These are phyloP conservation scores for Amphipyra berbera DNA, from an alignment of 2,888 invertebrate species.

Conservation along the genomic window DNA sequence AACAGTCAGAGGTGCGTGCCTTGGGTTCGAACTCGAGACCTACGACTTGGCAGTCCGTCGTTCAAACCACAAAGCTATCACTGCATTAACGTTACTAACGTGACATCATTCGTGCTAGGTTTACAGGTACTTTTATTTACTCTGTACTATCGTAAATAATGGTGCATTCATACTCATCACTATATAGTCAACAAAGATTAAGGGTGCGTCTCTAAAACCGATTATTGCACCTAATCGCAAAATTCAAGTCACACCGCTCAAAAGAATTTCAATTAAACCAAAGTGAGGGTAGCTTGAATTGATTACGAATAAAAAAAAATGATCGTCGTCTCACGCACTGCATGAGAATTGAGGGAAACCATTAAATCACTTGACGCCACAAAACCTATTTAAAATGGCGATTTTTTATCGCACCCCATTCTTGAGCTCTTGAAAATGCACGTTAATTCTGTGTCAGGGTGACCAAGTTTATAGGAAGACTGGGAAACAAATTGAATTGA, in stretches of 20 bases:
- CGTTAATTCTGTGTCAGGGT: constrained; percentile 43
- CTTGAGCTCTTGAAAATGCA: constrained; percentile 50
- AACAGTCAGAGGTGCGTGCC: too few relatives aligned
- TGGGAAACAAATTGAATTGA: background rate
- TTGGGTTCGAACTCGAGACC: too few relatives aligned
- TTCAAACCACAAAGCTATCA: too few relatives aligned
- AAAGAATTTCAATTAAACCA: constrained; percentile 84
- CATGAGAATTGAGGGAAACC: constrained; percentile 81
- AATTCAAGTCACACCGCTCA: constrained; percentile 78
- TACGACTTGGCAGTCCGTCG: too few relatives aligned
- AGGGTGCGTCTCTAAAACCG: constrained; percentile 37
- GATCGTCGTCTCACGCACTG: constrained; percentile 80
- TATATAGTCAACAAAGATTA: constrained; percentile 27
- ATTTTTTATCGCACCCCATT: constrained; percentile 82
- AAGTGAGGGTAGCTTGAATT: constrained; percentile 71
- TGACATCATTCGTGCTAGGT: too few relatives aligned
- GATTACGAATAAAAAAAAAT: constrained; percentile 85
- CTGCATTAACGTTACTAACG: too few relatives aligned
- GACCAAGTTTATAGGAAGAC: constrained; percentile 8
- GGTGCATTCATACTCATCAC: too few relatives aligned
- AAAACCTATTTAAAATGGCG: constrained; percentile 85
- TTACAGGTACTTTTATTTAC: too few relatives aligned
- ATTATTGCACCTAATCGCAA: constrained; percentile 52
- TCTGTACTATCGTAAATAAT: too few relatives aligned
- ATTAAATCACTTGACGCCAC: constrained; percentile 87